phyloP scores from a whole-genome alignment of 2,113 vertebrate species.

The Dendrocopos noguchii region DNA sequence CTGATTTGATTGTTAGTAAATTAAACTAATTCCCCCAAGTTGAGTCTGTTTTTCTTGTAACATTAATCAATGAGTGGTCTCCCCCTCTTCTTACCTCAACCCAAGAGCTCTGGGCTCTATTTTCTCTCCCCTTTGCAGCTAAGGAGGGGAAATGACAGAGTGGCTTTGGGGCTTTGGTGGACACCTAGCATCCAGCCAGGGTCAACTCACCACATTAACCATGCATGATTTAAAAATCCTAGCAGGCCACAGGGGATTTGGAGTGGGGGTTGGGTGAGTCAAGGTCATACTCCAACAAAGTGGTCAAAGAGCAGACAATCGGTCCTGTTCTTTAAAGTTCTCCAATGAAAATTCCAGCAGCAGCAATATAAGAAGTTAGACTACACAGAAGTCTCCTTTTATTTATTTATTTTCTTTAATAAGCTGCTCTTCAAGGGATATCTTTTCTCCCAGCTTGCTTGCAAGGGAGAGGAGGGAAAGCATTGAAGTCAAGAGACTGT shows the following conservation, averaged over 20 bases:
- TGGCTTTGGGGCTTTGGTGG: neutral
- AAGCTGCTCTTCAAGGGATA: neutral
- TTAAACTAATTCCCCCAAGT: neutral
- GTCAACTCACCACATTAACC: neutral
- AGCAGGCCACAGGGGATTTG: neutral
- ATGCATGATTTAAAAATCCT: neutral
- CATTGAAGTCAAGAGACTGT: neutral
- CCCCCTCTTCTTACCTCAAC: neutral
- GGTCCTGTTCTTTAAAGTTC: neutral
- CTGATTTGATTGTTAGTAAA: neutral
- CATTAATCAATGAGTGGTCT: neutral
- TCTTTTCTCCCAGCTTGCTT: slow-evolving; percentile 3
- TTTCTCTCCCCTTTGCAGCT: neutral
- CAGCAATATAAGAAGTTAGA: neutral
- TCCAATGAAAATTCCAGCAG: neutral
- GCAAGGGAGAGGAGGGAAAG: neutral
- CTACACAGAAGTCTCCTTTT: neutral
- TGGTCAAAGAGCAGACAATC: neutral
- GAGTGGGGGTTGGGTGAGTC: neutral
- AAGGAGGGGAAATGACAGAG: neutral
- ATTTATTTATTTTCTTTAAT: neutral
- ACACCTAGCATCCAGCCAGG: neutral
- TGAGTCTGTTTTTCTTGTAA: fast-evolving
- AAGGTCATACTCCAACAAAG: fast-evolving
- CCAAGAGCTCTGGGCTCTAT: neutral